These are phyloP conservation scores for Stigmatopora argus DNA, from an alignment of 2,113 vertebrate species.

Conservation along the genomic window DNA sequence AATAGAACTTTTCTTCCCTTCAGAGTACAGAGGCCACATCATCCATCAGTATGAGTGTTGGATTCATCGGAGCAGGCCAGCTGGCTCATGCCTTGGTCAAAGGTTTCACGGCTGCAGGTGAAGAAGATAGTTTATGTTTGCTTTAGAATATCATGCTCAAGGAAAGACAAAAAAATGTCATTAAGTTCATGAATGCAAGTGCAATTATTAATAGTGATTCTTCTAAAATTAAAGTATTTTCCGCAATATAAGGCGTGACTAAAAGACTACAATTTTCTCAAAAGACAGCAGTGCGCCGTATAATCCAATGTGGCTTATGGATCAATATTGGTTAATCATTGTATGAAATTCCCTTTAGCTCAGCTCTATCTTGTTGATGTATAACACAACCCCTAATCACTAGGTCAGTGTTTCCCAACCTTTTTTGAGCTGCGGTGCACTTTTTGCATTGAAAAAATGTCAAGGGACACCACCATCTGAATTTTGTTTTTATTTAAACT, in stretches of 20 bases:
- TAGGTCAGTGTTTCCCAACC: too few species aligned
- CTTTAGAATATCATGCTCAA: neutral
- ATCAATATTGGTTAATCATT: too few species aligned
- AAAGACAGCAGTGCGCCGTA: too few species aligned
- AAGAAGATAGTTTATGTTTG: neutral
- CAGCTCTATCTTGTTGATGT: too few species aligned
- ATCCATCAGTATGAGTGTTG: constrained; percentile 79
- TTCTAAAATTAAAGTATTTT: neutral
- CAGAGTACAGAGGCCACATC: constrained; percentile 36
- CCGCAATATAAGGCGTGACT: neutral
- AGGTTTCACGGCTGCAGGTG: constrained; percentile 84
- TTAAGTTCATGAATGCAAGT: neutral
- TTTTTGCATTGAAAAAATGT: too few species aligned
- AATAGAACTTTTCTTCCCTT: neutral
- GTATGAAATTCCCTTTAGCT: too few species aligned
- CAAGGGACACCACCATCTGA: too few species aligned
- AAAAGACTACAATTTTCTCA: too few species aligned
- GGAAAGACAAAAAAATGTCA: neutral
- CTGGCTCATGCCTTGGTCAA: constrained; percentile 82
- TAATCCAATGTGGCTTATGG: too few species aligned
- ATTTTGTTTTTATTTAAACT: too few species aligned
- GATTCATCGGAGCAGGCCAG: constrained; percentile 89
- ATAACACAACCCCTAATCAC: too few species aligned
- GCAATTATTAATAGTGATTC: neutral
- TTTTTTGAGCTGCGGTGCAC: too few species aligned